These are phyloP conservation scores for Ictidomys tridecemlineatus DNA, from an alignment of 2,113 vertebrate genomes.

Conservation along the genomic window DNA sequence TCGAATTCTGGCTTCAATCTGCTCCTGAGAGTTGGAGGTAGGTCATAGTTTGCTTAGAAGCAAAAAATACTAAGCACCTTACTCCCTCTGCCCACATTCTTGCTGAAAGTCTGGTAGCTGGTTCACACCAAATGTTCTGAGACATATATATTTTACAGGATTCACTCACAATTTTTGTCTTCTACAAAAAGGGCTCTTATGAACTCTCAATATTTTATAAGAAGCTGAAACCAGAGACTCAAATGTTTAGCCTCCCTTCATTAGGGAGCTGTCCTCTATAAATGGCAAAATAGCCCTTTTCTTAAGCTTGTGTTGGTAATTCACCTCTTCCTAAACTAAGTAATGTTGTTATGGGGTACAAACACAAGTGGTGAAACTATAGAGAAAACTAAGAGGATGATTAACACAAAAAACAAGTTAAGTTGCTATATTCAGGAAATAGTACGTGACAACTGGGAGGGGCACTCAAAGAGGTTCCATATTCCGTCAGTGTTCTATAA, in stretches of 20 bases:
- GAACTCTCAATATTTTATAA: neutral
- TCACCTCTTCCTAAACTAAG: neutral
- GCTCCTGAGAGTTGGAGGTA: no score
- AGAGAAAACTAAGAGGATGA: neutral
- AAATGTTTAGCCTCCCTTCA: neutral
- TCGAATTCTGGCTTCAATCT: no score
- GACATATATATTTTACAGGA: no score
- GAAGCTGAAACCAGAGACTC: neutral
- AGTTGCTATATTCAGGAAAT: no score
- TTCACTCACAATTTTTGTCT: no score
- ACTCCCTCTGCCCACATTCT: no score
- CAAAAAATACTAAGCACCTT: neutral
- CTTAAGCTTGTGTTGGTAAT: neutral
- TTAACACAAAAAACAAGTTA: no score
- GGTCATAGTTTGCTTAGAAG: neutral
- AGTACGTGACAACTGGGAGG: no score
- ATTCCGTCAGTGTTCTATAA: no score
- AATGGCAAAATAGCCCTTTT: neutral
- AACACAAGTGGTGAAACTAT: neutral
- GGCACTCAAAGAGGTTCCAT: no score
- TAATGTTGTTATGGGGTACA: neutral
- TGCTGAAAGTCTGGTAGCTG: no score
- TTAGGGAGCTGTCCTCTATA: neutral
- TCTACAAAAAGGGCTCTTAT: neutral
- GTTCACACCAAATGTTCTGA: neutral